Conservation (phyloP, 1,140 invertebrate genomes). For the Anoplophora glabripennis region DNA sequence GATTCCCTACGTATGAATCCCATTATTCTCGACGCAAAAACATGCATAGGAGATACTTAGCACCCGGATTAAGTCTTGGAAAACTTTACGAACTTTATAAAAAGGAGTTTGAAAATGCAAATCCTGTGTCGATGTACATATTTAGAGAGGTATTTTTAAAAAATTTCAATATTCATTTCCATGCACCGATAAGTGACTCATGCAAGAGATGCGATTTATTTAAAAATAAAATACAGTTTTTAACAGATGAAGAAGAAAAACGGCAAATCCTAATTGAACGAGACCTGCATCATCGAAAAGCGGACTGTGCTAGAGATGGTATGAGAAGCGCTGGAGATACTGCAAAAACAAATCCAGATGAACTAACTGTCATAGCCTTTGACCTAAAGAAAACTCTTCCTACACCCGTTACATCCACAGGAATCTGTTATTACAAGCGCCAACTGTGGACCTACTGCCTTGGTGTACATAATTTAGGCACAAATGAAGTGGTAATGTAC, state of each 20-base stretch:
- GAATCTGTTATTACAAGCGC: conserved; percentile 25
- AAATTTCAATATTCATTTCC: conserved; percentile 17
- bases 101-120: neutral
- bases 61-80: neutral
- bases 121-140: neutral
- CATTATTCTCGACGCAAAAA: conserved; percentile 1
- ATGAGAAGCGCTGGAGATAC: conserved; percentile 11
- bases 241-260: conserved; percentile 10
- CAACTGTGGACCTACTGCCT: conserved; percentile 28
- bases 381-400: conserved; percentile 27
- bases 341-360: conserved; percentile 6
- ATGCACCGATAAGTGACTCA: conserved; percentile 16
- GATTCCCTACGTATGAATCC: neutral
- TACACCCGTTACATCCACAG: conserved; percentile 19
- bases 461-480: conserved; percentile 19
- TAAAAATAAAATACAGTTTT: conserved; percentile 9
- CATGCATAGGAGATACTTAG: neutral
- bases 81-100: conserved; percentile 1
- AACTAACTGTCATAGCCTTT: conserved; percentile 17
- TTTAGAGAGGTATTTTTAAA: neutral
- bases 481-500: conserved; percentile 21
- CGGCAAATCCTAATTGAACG: conserved; percentile 12
- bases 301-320: conserved; percentile 16
- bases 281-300: conserved; percentile 20
- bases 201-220: conserved; percentile 21